Evolutionary conservation across 2,113 vertebrate genomes (phyloP).

Genomic region (Brachypteracias leptosomus): DNA sequence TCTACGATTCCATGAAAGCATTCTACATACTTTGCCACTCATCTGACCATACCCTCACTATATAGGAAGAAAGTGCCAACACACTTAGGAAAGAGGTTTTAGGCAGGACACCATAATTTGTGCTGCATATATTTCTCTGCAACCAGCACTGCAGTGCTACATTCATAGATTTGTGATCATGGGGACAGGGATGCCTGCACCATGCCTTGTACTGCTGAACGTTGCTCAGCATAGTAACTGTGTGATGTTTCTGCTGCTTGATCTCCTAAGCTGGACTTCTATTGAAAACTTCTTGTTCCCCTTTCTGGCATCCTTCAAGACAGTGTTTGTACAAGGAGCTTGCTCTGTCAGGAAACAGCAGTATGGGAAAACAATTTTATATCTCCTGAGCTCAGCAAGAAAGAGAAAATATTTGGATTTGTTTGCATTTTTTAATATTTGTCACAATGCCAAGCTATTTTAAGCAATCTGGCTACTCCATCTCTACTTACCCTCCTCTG

Average conservation of each 20-base stretch:
- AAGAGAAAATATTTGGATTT: conserved; percentile 29
- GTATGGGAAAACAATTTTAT: conserved; percentile 1
- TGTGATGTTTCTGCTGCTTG: neutral
- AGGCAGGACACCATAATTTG: neutral
- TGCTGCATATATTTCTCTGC: neutral
- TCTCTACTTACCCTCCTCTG: neutral
- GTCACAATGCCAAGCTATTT: conserved; percentile 49
- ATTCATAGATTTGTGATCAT: fast-evolving
- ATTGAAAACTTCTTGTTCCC: neutral
- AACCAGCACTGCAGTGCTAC: neutral
- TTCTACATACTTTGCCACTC: neutral
- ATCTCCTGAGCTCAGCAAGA: conserved; percentile 15
- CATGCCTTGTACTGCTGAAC: fast-evolving
- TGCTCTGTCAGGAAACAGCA: conserved; percentile 7
- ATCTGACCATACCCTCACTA: neutral
- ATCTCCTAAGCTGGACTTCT: neutral
- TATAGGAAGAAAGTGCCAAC: neutral
- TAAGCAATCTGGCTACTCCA: conserved; percentile 11
- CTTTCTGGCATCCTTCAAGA: conserved; percentile 17
- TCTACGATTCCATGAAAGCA: neutral
- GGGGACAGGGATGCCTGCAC: neutral
- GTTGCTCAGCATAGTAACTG: neutral
- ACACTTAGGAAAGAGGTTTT: neutral
- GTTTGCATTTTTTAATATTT: conserved; percentile 31
- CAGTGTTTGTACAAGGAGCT: neutral